Conservation (phyloP, 2,888 invertebrate species). For the Drosophila setosimentum region DNA sequence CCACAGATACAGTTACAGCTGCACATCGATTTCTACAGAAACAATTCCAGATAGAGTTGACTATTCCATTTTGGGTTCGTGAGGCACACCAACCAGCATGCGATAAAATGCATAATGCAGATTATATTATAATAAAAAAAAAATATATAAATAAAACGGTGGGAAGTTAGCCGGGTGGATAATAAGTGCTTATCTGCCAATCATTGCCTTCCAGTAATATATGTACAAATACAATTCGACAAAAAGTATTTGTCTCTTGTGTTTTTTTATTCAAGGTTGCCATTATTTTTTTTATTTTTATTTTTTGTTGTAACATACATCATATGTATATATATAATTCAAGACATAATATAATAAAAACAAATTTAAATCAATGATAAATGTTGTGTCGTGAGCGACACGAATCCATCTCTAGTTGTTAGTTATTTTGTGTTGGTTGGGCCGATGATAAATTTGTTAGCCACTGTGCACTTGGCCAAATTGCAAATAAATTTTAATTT, state of each 20-base stretch:
- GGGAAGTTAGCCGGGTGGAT: not conserved
- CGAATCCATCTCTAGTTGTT: conserved; percentile 22
- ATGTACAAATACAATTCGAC: not conserved
- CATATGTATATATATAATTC: not conserved
- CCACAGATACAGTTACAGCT: conserved; percentile 17
- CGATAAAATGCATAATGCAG: not conserved
- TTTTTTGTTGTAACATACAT: not conserved
- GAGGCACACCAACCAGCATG: not conserved
- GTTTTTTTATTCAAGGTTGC: not conserved
- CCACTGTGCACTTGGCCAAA: conserved; percentile 37
- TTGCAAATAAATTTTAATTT: conserved; percentile 72
- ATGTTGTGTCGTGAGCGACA: not conserved
- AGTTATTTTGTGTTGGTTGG: conserved; percentile 14
- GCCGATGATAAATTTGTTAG: conserved; percentile 58
- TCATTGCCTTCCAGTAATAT: not conserved
- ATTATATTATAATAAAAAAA: not conserved
- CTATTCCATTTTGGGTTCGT: not conserved
- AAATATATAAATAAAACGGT: not conserved
- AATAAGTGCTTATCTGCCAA: not conserved
- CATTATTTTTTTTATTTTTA: not conserved
- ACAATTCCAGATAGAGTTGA: conserved; percentile 10
- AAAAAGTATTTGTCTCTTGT: not conserved
- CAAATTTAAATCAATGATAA: not conserved
- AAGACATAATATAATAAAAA: not conserved
- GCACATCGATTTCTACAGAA: conserved; percentile 9